Base-by-base conservation (phyloP, 2,113 vertebrate genomes). In the Acanthisitta chloris region DNA sequence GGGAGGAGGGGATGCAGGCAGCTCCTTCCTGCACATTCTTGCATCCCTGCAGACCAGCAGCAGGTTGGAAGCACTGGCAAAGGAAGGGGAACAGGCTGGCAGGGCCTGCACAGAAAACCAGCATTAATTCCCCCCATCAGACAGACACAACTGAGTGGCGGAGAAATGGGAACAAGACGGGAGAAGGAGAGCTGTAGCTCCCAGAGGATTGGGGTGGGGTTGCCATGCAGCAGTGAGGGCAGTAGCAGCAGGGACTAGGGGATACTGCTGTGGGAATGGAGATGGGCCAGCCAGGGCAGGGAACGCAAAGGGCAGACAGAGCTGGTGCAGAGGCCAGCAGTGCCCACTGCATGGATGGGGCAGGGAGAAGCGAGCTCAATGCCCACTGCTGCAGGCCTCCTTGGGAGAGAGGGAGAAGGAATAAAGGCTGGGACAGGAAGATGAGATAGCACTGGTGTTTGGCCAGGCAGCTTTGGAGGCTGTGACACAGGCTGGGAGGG, bases 141-240 rank as follows among this genome's bases (percentile, higher is more conserved):
- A 55, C 0, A 0, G 65, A 52, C 16, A 16, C 16, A 24, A 43
- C 17, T 0, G 1, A 72, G 66, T 0, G 0, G 31, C 7, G 2
- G 38, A 57, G n/a, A 24, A 90, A 46, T 0, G 2, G 40, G 36
- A 71, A 58, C 21, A 31, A 65, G 26, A 36, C 0, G 4, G 54
- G 40, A 81, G 34, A 25, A 43, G 36, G 46, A 65, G 45, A 69
- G 72, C 18, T 8, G 0, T 2, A 18, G 7, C 4, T 65, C 62
- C 21, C 19, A 1, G 33, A 28, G 42, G 40, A 52, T 1, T n/a
- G 28, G 5, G 24, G 19, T 33, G 2, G 12, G 21, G 17, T 9
- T 26, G 40, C 21, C 36, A 23, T 46, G 49, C 76, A 61, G 85
- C n/a, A 28, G 54, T 0, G 31, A 20, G 29, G 55, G 29, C 65